phyloP scores from a whole-genome alignment of 2,888 invertebrate species.

The Drosophila meridiana region DNA sequence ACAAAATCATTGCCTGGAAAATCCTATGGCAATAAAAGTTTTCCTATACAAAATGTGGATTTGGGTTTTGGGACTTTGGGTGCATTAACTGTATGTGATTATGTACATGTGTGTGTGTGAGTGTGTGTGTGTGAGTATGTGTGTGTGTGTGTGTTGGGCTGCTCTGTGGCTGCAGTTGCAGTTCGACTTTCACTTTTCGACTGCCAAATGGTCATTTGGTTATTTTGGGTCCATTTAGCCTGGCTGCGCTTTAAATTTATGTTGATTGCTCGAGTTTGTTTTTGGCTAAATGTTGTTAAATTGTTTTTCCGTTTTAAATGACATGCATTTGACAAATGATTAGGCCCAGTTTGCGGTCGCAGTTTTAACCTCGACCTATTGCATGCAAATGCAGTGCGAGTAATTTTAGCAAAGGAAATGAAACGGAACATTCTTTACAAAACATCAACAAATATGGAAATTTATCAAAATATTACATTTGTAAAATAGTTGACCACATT shows the following conservation, averaged over 20 bases:
- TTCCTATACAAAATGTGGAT: conserved; percentile 58
- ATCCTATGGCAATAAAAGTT: conserved; percentile 79
- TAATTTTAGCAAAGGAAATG: background rate
- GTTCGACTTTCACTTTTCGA: conserved; percentile 77
- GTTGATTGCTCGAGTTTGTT: conserved; percentile 74
- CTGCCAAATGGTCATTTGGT: conserved; percentile 74
- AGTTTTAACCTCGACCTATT: conserved; percentile 48
- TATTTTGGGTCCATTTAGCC: conserved; percentile 52
- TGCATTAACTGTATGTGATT: conserved; percentile 13
- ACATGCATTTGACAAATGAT: conserved; percentile 80
- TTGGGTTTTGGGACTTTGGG: conserved; percentile 31
- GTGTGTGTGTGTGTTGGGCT: conserved; percentile 6
- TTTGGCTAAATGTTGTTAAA: conserved; percentile 75
- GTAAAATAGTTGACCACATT: background rate
- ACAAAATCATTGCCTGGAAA: conserved; percentile 34
- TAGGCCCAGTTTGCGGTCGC: conserved; percentile 42
- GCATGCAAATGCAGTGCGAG: conserved; percentile 4
- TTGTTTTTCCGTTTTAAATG: conserved; percentile 77
- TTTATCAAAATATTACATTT: background rate
- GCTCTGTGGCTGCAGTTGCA: conserved; percentile 45
- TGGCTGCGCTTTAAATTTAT: conserved; percentile 76
- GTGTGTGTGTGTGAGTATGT: background rate
- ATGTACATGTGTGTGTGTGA: background rate
- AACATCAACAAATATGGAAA: background rate
- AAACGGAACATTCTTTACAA: background rate